phyloP scores from a whole-genome alignment of 1,140 invertebrate species.

The Thaumetopoea pityocampa region DNA sequence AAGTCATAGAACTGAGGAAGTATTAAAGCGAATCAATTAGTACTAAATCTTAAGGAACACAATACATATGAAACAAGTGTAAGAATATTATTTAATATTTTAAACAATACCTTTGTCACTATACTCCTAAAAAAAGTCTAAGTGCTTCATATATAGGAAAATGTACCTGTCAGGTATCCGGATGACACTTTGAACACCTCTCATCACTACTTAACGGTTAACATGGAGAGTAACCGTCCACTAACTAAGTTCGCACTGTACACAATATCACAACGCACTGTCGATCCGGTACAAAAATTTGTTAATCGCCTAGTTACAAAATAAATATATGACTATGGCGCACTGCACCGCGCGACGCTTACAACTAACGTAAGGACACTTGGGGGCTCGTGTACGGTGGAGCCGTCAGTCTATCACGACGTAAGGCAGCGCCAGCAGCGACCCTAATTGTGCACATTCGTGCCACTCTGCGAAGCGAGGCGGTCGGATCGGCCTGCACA shows the following conservation, averaged over 20 bases:
- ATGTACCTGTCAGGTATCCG: too few species aligned
- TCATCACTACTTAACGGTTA: not conserved
- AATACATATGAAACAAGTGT: too few species aligned
- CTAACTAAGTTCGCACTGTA: not conserved
- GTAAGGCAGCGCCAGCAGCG: slow-evolving; percentile 90
- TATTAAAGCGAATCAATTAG: too few species aligned
- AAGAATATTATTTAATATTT: too few species aligned
- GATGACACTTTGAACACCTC: too few species aligned
- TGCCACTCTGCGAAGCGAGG: slow-evolving; percentile 87
- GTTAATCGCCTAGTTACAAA: slow-evolving; percentile 29
- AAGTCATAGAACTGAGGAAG: too few species aligned
- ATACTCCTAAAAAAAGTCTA: too few species aligned
- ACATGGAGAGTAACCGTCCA: too few species aligned
- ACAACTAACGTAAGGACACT: slow-evolving; percentile 64
- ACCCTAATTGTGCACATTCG: slow-evolving; percentile 82
- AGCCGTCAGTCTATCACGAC: slow-evolving; percentile 88
- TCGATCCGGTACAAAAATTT: slow-evolving; percentile 11
- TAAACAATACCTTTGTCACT: too few species aligned
- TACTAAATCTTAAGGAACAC: too few species aligned
- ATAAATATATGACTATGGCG: slow-evolving; percentile 30
- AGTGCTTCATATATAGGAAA: too few species aligned
- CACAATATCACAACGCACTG: slow-evolving; percentile 35
- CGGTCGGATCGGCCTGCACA: slow-evolving; percentile 43
- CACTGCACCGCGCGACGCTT: slow-evolving; percentile 16
- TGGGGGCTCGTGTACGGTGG: slow-evolving; percentile 32